Evolutionary conservation across 1,140 invertebrate genomes (phyloP).

Genomic region (Nomia melanderi): DNA sequence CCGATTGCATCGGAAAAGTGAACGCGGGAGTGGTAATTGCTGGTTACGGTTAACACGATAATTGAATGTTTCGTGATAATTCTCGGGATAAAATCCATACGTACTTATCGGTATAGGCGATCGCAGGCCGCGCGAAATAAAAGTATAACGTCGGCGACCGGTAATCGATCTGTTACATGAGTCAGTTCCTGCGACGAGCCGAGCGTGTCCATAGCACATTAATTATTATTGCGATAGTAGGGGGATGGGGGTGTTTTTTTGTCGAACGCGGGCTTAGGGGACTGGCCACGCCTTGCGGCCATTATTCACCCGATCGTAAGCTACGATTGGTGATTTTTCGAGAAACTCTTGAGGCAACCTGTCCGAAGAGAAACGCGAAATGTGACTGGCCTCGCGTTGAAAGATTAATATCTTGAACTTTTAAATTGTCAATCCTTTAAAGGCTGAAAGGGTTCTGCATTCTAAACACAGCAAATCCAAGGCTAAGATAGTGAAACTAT

Average conservation of each 20-base stretch:
- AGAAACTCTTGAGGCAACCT: too few relatives aligned
- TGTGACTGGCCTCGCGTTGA: too few relatives aligned
- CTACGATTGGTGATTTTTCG: slow-evolving; percentile 15
- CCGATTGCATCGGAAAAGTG: too few relatives aligned
- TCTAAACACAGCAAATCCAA: too few relatives aligned
- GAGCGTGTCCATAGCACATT: slow-evolving; percentile 52
- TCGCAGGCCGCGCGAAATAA: not conserved
- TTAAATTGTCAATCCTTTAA: too few relatives aligned
- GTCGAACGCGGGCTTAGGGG: slow-evolving; percentile 25
- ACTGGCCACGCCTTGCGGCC: slow-evolving; percentile 3
- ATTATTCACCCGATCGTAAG: slow-evolving; percentile 24
- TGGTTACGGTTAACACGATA: too few relatives aligned
- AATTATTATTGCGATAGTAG: slow-evolving; percentile 37
- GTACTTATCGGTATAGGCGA: not conserved
- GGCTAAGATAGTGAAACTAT: too few relatives aligned
- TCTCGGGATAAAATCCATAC: not conserved
- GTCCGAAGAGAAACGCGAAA: too few relatives aligned
- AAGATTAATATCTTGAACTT: too few relatives aligned
- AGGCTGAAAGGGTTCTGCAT: too few relatives aligned
- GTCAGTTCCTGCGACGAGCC: slow-evolving; percentile 36
- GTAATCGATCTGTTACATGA: slow-evolving; percentile 41
- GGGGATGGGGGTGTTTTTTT: not conserved
- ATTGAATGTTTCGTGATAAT: not conserved
- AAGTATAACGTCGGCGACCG: not conserved
- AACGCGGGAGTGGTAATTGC: too few relatives aligned